Conservation (phyloP, 1,140 invertebrate genomes). For the Nylanderia fulva region DNA sequence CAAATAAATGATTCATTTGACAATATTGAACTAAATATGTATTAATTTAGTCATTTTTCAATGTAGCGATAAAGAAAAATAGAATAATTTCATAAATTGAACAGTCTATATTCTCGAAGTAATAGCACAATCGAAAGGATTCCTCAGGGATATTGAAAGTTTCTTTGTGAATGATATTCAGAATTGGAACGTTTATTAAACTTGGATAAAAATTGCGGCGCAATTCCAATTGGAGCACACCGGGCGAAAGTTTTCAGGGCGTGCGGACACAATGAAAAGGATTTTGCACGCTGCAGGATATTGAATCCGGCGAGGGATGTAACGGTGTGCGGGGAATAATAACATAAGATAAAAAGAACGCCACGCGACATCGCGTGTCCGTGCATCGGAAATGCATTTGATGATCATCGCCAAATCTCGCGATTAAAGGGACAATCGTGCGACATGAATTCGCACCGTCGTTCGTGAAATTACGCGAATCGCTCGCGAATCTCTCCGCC, state of each 20-base stretch:
- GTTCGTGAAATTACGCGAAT: neutral
- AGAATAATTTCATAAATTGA: neutral
- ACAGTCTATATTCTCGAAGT: neutral
- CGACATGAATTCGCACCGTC: neutral
- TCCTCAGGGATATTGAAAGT: slow-evolving; percentile 3
- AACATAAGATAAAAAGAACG: slow-evolving; percentile 28
- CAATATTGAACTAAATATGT: too few relatives aligned
- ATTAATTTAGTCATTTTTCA: too few relatives aligned
- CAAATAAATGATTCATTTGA: too few relatives aligned
- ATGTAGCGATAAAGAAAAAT: neutral
- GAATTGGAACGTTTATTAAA: slow-evolving; percentile 54
- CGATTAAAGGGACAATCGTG: slow-evolving; percentile 16
- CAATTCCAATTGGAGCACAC: slow-evolving; percentile 37
- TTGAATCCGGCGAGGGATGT: slow-evolving; percentile 15
- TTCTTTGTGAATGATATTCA: slow-evolving; percentile 25
- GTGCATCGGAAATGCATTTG: neutral
- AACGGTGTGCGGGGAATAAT: slow-evolving; percentile 6
- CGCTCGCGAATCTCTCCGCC: neutral
- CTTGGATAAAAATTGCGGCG: slow-evolving; percentile 42
- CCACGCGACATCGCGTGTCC: slow-evolving; percentile 45
- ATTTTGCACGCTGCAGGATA: slow-evolving; percentile 34
- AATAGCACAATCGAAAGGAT: neutral
- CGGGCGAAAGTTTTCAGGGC: neutral
- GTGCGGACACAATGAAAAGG: slow-evolving; percentile 13
- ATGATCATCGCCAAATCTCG: slow-evolving; percentile 28